phyloP scores from a whole-genome alignment of 2,113 vertebrate species.

The Chaenogobius annularis region DNA sequence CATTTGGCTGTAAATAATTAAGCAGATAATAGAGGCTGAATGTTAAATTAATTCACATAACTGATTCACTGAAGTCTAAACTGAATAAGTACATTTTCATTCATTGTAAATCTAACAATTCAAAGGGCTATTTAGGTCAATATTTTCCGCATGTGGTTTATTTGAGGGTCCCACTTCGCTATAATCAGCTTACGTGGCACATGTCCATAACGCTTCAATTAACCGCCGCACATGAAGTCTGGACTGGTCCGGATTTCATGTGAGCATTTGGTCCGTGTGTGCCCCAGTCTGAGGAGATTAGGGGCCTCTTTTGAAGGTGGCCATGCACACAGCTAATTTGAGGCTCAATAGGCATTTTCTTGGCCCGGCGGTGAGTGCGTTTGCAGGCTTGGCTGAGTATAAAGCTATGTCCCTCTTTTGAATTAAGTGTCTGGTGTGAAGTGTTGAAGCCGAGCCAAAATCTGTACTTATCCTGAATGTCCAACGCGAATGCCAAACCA shows the following conservation, averaged over 20 bases:
- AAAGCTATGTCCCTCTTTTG: slow-evolving; percentile 34
- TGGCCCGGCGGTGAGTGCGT: slow-evolving; percentile 32
- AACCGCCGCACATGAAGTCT: slow-evolving; percentile 40
- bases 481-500: slow-evolving; percentile 44
- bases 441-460: slow-evolving; percentile 45
- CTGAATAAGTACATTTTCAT: neutral
- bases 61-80: no score
- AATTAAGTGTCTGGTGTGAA: slow-evolving; percentile 46
- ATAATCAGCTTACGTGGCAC: slow-evolving; percentile 58
- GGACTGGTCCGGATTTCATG: slow-evolving; percentile 29
- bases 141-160: slow-evolving; percentile 8
- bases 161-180: slow-evolving; percentile 9
- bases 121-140: neutral
- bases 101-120: neutral
- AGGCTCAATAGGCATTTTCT: slow-evolving; percentile 66
- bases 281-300: slow-evolving; percentile 59
- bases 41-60: no score
- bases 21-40: no score
- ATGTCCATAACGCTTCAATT: slow-evolving; percentile 54
- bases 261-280: slow-evolving; percentile 44
- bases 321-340: slow-evolving; percentile 59
- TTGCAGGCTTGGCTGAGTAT: slow-evolving; percentile 36
- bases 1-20: no score
- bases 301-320: slow-evolving; percentile 54
- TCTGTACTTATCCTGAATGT: slow-evolving; percentile 25